phyloP scores from a whole-genome alignment of 2,888 invertebrate species.

The Hirtodrosophila trivittata region DNA sequence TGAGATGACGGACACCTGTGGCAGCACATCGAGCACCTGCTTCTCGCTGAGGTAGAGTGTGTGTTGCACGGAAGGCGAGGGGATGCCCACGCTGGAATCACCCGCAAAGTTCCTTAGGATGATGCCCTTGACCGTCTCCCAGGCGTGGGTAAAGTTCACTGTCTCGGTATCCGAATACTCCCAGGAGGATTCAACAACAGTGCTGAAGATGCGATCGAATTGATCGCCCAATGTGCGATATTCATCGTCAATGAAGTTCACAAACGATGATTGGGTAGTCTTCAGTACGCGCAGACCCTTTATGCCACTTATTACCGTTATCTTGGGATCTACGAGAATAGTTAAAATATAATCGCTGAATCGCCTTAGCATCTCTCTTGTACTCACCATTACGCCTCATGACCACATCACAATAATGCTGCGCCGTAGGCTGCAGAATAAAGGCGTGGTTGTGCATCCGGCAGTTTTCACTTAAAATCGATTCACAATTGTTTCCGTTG shows the following conservation, averaged over 20 bases:
- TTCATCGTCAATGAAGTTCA: constrained; percentile 91
- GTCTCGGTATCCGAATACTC: constrained; percentile 87
- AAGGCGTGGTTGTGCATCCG: constrained; percentile 91
- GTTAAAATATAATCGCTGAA: no score
- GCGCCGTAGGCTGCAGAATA: constrained; percentile 88
- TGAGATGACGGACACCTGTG: constrained; percentile 88
- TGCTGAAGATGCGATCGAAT: constrained; percentile 89
- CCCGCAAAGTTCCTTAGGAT: constrained; percentile 91
- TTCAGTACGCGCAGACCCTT: constrained; percentile 89
- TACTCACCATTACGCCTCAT: constrained; percentile 87
- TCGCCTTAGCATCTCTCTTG: no score
- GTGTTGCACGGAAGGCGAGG: constrained; percentile 92
- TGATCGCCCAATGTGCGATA: constrained; percentile 90
- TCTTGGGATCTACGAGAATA: constrained; percentile 84
- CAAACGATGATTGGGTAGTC: constrained; percentile 92
- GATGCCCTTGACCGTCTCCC: constrained; percentile 88
- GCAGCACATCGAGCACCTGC: constrained; percentile 87
- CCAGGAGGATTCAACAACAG: constrained; percentile 90
- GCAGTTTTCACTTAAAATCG: constrained; percentile 71
- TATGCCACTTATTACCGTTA: constrained; percentile 88
- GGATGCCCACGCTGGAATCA: constrained; percentile 88
- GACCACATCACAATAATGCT: constrained; percentile 88
- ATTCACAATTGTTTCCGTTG: constrained; percentile 27
- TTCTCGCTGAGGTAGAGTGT: constrained; percentile 90
- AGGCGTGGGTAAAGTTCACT: constrained; percentile 89